Base-by-base conservation (phyloP, 2,888 invertebrate genomes). In the Pristionchus fissidentatus region DNA sequence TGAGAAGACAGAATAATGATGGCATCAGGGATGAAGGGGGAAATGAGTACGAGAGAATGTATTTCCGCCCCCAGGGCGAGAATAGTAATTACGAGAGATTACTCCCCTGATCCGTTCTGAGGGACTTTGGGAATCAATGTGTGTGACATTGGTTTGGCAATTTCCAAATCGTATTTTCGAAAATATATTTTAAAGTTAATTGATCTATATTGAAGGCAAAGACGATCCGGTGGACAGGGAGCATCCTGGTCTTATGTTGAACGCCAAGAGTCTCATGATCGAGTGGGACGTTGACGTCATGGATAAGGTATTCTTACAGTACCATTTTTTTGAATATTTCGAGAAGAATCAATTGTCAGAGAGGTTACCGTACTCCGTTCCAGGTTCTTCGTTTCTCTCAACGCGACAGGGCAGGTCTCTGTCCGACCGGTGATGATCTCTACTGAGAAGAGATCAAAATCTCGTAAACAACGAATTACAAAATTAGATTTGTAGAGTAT, bases 201-300 rank as follows among this genome's bases (percentile, higher is more conserved):
- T 32, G 62, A 3, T 10, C 13, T n/a, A 41, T 41, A 4, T 29
- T 77, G 26, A 83, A 90, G 90, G 90, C 75, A 88, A 89, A 78
- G 89, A 90, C 79, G 87, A 87, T 55, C 70, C 85, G 43, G 83
- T 35, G 35, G 87, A 88, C 83, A 73, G 84, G 43, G 87, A 89
- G 26, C 86, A 86, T 13, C 85, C 87, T 41, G 90, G 90, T 66
- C 57, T 90, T 19, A 75, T 87, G 29, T 85, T 89, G 79, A 89
- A 90, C 84, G 82, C 85, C 3, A 88, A 90, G 84, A 87, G 90
- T 8, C 85, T 92, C 10, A 82, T 92, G 85, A 87, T 90, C 38
- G 91, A 91, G 55, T 91, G 91, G 91, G 86, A 86, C 26, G 88
- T 88, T 8, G 88, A 88, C 62, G 85, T 90, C 22, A 87, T 88